phyloP scores from a whole-genome alignment of 2,888 invertebrate species.

The Conops quadrifasciatus region DNA sequence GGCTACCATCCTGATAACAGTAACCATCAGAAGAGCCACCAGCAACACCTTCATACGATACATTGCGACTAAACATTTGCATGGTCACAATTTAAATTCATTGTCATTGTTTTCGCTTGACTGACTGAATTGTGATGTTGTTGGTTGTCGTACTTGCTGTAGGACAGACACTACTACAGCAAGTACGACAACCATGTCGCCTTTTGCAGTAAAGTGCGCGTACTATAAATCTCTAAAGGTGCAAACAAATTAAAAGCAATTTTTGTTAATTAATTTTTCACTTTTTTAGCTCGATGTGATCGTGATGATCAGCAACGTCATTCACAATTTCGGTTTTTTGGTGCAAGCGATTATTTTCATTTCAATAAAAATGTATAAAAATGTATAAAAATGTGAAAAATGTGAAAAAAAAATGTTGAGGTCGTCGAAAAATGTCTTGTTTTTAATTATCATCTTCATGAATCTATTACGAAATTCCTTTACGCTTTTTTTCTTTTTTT shows the following conservation, averaged over 20 bases:
- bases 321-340: not conserved
- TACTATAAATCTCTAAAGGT: conserved; percentile 14
- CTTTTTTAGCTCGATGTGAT: conserved; percentile 13
- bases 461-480: conserved; percentile 31
- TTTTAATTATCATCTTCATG: conserved; percentile 16
- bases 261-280: conserved; percentile 32
- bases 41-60: no score
- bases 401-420: not conserved
- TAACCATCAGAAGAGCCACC: no score
- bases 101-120: not conserved
- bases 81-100: conserved; percentile 5
- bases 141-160: not conserved
- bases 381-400: not conserved
- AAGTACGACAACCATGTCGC: conserved; percentile 5
- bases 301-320: not conserved
- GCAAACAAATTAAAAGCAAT: conserved; percentile 35
- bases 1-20: no score
- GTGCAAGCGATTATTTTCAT: not conserved
- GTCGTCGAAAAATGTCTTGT: not conserved
- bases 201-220: no score
- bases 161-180: no score
- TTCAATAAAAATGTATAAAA: not conserved
- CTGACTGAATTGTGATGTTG: not conserved
- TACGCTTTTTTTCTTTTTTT: not conserved
- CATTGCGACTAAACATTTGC: no score